Percentiles rank a stretch among this genome's conserved stretches.
These are phyloP conservation scores for Heteractis magnifica DNA, from an alignment of 92 coral and sea anemone species.

Conservation along the genomic window DNA sequence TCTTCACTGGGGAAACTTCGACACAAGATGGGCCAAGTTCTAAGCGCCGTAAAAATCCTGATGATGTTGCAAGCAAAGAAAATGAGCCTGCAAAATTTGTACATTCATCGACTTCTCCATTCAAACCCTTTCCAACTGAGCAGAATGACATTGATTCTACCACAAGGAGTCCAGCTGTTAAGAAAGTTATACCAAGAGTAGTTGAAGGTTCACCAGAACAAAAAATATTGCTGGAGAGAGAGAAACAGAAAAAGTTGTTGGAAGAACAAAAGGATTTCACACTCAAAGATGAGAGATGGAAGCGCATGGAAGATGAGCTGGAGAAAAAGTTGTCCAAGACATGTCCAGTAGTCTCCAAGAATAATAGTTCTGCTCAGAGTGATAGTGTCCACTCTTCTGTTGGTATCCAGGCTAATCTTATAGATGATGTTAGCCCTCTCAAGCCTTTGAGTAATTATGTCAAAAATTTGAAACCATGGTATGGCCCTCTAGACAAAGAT, in stretches of 20 bases:
- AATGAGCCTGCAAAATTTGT: constrained; percentile 36
- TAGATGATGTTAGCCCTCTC: constrained; percentile 80
- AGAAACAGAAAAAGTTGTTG: constrained; percentile 70
- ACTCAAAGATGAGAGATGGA: constrained; percentile 83
- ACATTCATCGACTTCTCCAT: constrained; percentile 68
- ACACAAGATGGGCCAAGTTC: constrained; percentile 42
- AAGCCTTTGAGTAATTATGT: constrained; percentile 71
- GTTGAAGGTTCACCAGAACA: constrained; percentile 69
- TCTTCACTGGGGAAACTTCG: constrained; percentile 43
- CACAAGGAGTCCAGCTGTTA: constrained; percentile 14
- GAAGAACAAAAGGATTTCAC: constrained; percentile 74
- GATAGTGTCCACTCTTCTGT: constrained; percentile 68
- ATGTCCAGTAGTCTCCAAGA: constrained; percentile 33
- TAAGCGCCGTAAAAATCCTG: constrained; percentile 58
- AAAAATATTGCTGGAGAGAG: constrained; percentile 73
- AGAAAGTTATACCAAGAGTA: constrained; percentile 3
- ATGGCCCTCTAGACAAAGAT: constrained; percentile 7
- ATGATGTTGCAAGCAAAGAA: constrained; percentile 21
- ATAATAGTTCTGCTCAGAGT: constrained; percentile 51
- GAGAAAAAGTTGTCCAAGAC: constrained; percentile 70
- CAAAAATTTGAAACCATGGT: constrained; percentile 51
- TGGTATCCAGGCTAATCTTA: constrained; percentile 82
- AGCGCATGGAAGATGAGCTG: constrained; percentile 71
- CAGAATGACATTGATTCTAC: background rate
- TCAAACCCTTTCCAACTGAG: constrained; percentile 36